phyloP scores from a whole-genome alignment of 2,113 vertebrate species.

The Zosterops pallidus region DNA sequence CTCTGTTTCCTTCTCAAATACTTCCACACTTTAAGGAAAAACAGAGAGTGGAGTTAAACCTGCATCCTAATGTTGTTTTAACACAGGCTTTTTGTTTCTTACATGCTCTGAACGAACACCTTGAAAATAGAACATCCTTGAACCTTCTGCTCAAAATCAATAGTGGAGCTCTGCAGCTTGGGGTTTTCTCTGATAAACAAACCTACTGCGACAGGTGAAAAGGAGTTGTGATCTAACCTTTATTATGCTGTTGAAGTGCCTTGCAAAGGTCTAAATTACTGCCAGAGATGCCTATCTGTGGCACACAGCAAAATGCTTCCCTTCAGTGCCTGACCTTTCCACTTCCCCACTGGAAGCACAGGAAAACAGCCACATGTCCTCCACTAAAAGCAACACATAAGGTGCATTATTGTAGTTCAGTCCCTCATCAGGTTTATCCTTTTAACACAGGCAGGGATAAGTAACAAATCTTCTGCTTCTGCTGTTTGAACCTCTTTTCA shows the following conservation, averaged over 20 bases:
- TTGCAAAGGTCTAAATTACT: background rate
- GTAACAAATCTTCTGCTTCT: background rate
- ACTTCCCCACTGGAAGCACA: background rate
- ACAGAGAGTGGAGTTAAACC: background rate
- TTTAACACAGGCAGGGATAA: background rate
- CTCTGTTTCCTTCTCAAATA: background rate
- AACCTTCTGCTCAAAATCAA: background rate
- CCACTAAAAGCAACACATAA: background rate
- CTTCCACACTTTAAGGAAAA: background rate
- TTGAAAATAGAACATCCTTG: background rate
- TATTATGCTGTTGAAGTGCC: background rate
- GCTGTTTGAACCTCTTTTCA: background rate
- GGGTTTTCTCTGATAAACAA: background rate
- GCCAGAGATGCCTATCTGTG: background rate
- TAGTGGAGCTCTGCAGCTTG: background rate
- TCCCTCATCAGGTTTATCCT: background rate
- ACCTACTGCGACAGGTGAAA: background rate
- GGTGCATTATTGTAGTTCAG: background rate
- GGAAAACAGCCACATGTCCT: background rate
- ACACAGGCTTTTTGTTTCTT: background rate
- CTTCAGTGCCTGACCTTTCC: background rate
- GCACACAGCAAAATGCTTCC: background rate
- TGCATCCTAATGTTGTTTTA: background rate
- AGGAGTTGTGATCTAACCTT: background rate
- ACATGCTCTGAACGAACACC: background rate